Evolutionary conservation across 2,113 vertebrate species (phyloP).

Genomic region (Pituophis catenifer): DNA sequence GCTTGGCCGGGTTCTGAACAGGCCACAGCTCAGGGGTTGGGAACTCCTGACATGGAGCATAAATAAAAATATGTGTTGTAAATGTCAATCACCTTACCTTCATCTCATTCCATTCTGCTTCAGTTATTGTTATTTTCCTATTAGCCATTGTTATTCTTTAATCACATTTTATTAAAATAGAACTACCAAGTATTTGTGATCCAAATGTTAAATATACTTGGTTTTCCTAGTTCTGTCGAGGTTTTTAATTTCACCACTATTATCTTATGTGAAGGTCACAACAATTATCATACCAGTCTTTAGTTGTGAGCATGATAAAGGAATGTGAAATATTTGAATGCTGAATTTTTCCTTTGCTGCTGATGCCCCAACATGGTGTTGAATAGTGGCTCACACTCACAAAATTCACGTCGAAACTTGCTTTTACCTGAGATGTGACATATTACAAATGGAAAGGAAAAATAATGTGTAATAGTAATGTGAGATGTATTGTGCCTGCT

Average conservation of each 20-base stretch:
- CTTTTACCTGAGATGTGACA: not conserved
- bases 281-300: not conserved
- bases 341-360: not conserved
- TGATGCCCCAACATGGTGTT: conserved; percentile 10
- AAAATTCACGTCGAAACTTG: not conserved
- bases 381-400: conserved; percentile 33
- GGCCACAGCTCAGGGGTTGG: not conserved
- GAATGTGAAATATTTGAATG: conserved; percentile 19
- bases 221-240: fast-evolving
- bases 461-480: not conserved
- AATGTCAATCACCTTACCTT: fast-evolving
- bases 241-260: conserved; percentile 28
- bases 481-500: not conserved
- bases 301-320: conserved; percentile 17
- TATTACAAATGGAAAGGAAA: not conserved
- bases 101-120: not conserved
- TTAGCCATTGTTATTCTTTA: not conserved
- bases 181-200: conserved; percentile 2
- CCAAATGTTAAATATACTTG: conserved; percentile 19
- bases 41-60: not conserved
- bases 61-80: not conserved
- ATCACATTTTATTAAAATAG: not conserved
- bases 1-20: not conserved
- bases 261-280: conserved; percentile 32
- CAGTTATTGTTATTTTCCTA: not conserved